phyloP scores from a whole-genome alignment of 1,140 invertebrate species.

The Leptopilina clavipes region DNA sequence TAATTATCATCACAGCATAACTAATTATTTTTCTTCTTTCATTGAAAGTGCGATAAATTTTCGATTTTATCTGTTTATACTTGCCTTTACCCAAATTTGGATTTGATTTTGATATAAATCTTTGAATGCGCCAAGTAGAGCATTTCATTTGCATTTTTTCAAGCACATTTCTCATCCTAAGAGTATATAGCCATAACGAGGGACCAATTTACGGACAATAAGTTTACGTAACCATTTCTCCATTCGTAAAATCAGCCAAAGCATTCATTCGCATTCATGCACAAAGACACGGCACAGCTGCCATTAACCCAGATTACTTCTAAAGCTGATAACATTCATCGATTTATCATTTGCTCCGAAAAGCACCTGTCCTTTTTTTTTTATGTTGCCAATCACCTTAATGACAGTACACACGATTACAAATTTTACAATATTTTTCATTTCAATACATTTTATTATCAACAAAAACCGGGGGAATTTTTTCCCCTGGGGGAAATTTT shows the following conservation, averaged over 20 bases:
- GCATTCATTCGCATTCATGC: not conserved
- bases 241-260: constrained; percentile 12
- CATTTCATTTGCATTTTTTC: not conserved
- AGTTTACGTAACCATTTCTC: constrained; percentile 11
- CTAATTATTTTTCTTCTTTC: too few relatives aligned
- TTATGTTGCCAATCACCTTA: not conserved
- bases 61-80: not conserved
- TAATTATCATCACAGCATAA: too few relatives aligned
- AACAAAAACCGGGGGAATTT: too few relatives aligned
- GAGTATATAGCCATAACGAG: constrained; percentile 1
- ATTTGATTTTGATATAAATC: constrained; percentile 9
- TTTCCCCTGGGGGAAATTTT: not conserved
- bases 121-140: not conserved
- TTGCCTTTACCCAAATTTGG: not conserved
- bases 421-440: not conserved
- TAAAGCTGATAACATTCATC: constrained; percentile 19
- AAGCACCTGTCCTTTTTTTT: not conserved
- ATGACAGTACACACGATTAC: not conserved
- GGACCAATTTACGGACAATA: constrained; percentile 12
- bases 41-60: too few relatives aligned
- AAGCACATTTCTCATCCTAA: constrained; percentile 4
- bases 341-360: constrained; percentile 2
- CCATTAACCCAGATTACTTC: constrained; percentile 15
- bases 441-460: not conserved
- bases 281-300: not conserved